phyloP scores from a whole-genome alignment of 2,113 vertebrate species.

The Daphoenositta chrysoptera region DNA sequence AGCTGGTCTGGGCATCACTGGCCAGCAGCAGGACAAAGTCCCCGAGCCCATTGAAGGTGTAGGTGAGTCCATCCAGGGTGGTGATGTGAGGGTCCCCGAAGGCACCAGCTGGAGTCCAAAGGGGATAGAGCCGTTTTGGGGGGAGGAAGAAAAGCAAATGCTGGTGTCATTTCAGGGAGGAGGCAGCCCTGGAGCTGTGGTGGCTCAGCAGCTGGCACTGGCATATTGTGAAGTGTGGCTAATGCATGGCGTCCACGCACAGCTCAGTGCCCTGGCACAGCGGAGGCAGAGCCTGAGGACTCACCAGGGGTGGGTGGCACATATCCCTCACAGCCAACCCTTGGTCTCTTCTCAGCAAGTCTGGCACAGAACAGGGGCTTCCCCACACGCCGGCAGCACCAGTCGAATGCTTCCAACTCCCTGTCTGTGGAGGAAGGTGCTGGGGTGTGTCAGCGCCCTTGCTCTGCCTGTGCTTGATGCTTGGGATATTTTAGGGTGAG shows the following conservation, averaged over 20 bases:
- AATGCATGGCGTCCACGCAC: rapidly evolving
- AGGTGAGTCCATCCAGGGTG: slow-evolving; percentile 50
- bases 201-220: background rate
- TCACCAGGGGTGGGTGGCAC: background rate
- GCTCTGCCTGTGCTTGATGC: rapidly evolving
- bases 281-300: background rate
- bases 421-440: background rate
- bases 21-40: slow-evolving; percentile 44
- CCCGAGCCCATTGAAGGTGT: slow-evolving; percentile 46
- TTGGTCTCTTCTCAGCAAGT: slow-evolving; percentile 44
- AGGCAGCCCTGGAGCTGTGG: background rate
- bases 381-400: background rate
- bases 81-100: slow-evolving; percentile 45
- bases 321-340: background rate
- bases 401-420: slow-evolving; percentile 2
- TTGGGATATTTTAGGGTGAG: rapidly evolving
- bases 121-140: rapidly evolving
- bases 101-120: background rate
- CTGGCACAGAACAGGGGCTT: slow-evolving; percentile 25
- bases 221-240: background rate
- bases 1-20: background rate
- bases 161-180: background rate
- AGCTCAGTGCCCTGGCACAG: background rate
- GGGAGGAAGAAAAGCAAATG: background rate
- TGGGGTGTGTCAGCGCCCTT: rapidly evolving